Evolutionary conservation across 2,888 invertebrate genomes (phyloP).

Genomic region (Phyto melanocephala): DNA sequence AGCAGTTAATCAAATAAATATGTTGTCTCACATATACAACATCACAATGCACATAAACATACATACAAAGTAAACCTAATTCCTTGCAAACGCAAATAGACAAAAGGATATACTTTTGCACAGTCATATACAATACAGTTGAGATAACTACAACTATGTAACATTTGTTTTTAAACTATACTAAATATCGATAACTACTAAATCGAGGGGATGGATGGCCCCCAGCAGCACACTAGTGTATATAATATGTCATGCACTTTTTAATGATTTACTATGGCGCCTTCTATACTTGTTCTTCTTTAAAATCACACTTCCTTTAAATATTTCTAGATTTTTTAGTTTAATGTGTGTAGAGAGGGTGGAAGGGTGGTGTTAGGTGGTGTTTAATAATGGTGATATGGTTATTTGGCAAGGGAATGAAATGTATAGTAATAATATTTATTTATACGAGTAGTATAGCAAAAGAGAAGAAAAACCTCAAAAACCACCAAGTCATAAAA

Average conservation of each 20-base stretch:
- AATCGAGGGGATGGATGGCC: conserved; percentile 22
- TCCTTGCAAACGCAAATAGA: not conserved
- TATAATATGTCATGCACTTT: conserved; percentile 32
- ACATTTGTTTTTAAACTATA: conserved; percentile 56
- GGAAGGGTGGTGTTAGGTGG: not conserved
- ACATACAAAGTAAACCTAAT: conserved; percentile 13
- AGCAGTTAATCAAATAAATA: conserved; percentile 70
- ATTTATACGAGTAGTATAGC: not conserved
- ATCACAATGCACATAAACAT: conserved; percentile 9
- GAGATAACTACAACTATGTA: conserved; percentile 57
- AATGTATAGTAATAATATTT: conserved; percentile 8
- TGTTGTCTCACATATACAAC: conserved; percentile 52
- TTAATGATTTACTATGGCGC: conserved; percentile 62
- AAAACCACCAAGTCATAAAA: conserved; percentile 77
- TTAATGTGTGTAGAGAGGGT: not conserved
- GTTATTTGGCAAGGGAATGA: not conserved
- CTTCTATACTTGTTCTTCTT: not conserved
- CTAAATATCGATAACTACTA: conserved; percentile 25
- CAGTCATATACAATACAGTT: not conserved
- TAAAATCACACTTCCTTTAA: conserved; percentile 30
- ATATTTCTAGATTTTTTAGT: conserved; percentile 31
- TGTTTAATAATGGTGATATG: conserved; percentile 21
- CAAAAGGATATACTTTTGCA: not conserved
- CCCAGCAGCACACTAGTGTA: conserved; percentile 6
- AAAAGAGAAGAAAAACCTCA: conserved; percentile 37